phyloP scores from a whole-genome alignment of 2,888 invertebrate genomes.

The Fissipunctia ypsillon region DNA sequence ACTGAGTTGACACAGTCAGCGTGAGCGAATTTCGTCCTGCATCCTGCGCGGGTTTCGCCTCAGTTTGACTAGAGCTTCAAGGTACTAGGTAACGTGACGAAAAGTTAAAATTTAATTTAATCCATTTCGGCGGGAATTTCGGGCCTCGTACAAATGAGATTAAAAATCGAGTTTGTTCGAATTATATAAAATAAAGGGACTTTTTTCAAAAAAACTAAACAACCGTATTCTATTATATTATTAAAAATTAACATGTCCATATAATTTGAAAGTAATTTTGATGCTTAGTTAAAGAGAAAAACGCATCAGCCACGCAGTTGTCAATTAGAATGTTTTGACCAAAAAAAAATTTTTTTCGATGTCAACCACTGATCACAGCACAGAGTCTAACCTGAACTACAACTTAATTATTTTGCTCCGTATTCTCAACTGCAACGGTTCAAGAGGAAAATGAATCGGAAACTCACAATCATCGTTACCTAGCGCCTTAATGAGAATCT shows the following conservation, averaged over 20 bases:
- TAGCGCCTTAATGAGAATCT: slow-evolving; percentile 18
- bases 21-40: not conserved
- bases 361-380: not conserved
- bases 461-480: not conserved
- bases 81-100: not conserved
- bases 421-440: not conserved
- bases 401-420: not conserved
- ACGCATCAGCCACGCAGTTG: not conserved
- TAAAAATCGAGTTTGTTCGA: not conserved
- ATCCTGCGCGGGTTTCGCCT: not conserved
- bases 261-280: too few relatives aligned
- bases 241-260: not conserved
- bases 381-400: not conserved
- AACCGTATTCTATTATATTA: not conserved
- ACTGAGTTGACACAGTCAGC: not conserved
- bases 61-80: not conserved
- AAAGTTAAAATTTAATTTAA: not conserved
- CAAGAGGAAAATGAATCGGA: not conserved
- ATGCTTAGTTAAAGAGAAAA: not conserved
- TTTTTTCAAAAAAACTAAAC: not conserved
- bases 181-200: not conserved
- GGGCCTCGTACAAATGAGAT: not conserved
- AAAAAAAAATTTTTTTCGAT: not conserved
- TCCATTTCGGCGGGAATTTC: not conserved
- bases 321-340: not conserved